Evolutionary conservation across 1,140 invertebrate genomes (phyloP).

Genomic region (Pygmarrhopalites habei): DNA sequence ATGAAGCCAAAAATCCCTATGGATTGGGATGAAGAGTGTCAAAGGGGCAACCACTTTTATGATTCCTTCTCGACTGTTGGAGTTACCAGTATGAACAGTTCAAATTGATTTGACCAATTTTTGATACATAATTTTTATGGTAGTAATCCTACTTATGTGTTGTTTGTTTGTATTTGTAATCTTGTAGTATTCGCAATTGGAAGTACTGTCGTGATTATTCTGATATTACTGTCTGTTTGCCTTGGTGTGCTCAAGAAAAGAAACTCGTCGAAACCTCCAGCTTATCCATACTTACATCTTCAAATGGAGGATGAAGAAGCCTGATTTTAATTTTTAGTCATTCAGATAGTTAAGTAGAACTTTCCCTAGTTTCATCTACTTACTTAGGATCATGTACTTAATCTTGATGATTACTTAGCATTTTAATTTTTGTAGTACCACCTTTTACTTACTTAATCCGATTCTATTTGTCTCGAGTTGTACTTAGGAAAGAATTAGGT

Average conservation of each 20-base stretch:
- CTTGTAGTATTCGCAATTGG: neutral
- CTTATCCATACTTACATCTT: constrained; percentile 34
- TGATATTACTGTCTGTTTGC: constrained; percentile 8
- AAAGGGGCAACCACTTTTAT: constrained; percentile 13
- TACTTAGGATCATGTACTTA: no score
- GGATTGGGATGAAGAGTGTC: constrained; percentile 54
- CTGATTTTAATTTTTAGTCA: no score
- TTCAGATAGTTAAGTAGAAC: no score
- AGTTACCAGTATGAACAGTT: neutral
- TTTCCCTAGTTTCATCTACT: no score
- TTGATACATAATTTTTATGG: neutral
- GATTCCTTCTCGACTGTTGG: constrained; percentile 4
- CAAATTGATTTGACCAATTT: neutral
- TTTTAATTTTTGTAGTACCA: no score
- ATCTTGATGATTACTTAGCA: no score
- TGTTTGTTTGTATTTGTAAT: neutral
- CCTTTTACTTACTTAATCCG: no score
- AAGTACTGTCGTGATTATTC: neutral
- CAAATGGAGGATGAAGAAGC: constrained; percentile 38
- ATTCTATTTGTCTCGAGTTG: no score
- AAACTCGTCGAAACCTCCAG: constrained; percentile 22
- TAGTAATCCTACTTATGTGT: neutral
- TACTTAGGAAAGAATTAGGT: no score
- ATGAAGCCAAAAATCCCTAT: constrained; percentile 50
- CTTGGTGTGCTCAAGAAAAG: constrained; percentile 15